These are phyloP conservation scores for Chrysogorgia sp. DNA, from an alignment of 92 coral and sea anemone genomes.

Conservation along the genomic window DNA sequence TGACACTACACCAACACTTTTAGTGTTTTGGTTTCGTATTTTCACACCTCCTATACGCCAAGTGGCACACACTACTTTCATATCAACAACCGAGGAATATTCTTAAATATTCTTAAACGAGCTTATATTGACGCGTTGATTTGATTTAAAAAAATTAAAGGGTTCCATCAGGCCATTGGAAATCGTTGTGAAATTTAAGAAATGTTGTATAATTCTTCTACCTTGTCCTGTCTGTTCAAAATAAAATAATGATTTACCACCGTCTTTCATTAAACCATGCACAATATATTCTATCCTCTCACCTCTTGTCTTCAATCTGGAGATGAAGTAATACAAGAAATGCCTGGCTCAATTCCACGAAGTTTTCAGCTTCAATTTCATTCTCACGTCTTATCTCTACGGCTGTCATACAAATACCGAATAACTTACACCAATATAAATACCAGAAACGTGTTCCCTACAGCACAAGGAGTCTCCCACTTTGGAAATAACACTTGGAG, in stretches of 20 bases:
- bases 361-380: conserved; percentile 11
- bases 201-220: background rate
- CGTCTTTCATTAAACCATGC: background rate
- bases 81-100: too few relatives aligned
- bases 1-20: too few relatives aligned
- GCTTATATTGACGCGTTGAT: too few relatives aligned
- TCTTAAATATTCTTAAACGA: too few relatives aligned
- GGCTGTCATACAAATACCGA: background rate
- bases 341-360: conserved; percentile 23
- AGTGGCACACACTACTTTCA: too few relatives aligned
- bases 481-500: background rate
- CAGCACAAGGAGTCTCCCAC: background rate
- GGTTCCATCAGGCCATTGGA: too few relatives aligned
- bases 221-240: too few relatives aligned
- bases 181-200: too few relatives aligned
- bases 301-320: conserved; percentile 17
- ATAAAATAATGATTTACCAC: background rate
- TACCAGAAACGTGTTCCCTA: background rate
- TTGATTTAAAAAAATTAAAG: too few relatives aligned
- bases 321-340: conserved; percentile 18
- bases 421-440: background rate
- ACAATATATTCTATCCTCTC: background rate
- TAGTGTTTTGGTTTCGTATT: too few relatives aligned
- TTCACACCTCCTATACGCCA: too few relatives aligned
- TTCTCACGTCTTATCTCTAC: background rate